These are phyloP conservation scores for Volucella inflata DNA, from an alignment of 2,888 invertebrate species.

Conservation along the genomic window DNA sequence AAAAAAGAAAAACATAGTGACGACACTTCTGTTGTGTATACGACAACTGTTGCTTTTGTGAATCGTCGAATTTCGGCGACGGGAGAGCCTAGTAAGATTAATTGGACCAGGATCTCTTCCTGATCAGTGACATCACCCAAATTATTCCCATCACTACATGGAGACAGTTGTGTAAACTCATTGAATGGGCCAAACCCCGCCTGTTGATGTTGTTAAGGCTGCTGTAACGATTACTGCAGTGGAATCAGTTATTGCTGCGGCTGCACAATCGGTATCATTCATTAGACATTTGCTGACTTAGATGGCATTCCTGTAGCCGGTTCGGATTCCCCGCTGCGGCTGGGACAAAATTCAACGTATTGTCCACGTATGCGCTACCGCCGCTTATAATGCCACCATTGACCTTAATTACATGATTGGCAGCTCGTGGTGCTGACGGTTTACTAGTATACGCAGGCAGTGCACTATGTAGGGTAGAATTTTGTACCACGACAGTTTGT, in stretches of 20 bases:
- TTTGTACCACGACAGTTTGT: conserved; percentile 73
- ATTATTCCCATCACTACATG: conserved; percentile 78
- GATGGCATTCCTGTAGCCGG: conserved; percentile 84
- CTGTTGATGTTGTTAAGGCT: conserved; percentile 41
- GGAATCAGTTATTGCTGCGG: conserved; percentile 53
- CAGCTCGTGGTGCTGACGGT: conserved; percentile 75
- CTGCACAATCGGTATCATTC: conserved; percentile 70
- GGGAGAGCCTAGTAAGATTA: too few relatives aligned
- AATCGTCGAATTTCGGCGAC: too few relatives aligned
- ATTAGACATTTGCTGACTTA: conserved; percentile 83
- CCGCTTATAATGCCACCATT: conserved; percentile 79
- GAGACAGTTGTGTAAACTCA: conserved; percentile 83
- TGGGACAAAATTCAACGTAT: conserved; percentile 79
- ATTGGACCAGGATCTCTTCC: too few relatives aligned
- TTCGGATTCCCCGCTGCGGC: conserved; percentile 84
- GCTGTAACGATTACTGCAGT: conserved; percentile 52
- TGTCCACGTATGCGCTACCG: conserved; percentile 84
- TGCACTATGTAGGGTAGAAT: conserved; percentile 77
- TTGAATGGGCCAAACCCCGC: conserved; percentile 69
- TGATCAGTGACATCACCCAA: too few relatives aligned
- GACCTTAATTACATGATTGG: conserved; percentile 80
- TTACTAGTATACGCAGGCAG: conserved; percentile 79
- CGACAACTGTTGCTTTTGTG: too few relatives aligned
- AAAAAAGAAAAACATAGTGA: too few relatives aligned
- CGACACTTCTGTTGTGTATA: too few relatives aligned